These are phyloP conservation scores for Ephestia elutella DNA, from an alignment of 1,140 invertebrate genomes.

Conservation along the genomic window DNA sequence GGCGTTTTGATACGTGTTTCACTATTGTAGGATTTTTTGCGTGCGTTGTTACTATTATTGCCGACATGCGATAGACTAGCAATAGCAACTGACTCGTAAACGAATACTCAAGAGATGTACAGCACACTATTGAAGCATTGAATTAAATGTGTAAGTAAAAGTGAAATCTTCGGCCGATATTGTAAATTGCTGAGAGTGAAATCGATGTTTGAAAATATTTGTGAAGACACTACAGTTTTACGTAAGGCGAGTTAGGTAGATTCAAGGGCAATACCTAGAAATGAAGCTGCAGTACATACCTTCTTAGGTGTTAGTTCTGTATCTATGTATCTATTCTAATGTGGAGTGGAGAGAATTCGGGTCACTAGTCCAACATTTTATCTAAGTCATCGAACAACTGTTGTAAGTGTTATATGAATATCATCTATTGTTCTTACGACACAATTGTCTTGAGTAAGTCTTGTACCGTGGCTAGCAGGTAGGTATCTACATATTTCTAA, in stretches of 20 bases:
- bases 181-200: not conserved
- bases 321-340: not conserved
- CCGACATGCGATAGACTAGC: constrained; percentile 40
- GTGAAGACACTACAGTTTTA: too few relatives aligned
- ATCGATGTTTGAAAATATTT: too few relatives aligned
- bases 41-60: constrained; percentile 46
- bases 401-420: constrained; percentile 5
- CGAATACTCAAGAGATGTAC: not conserved
- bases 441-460: constrained; percentile 47
- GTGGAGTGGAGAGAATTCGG: not conserved
- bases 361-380: not conserved
- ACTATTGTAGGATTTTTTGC: constrained; percentile 51
- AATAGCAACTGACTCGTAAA: not conserved
- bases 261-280: too few relatives aligned
- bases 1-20: constrained; percentile 47
- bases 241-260: too few relatives aligned
- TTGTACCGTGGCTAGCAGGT: constrained; percentile 43
- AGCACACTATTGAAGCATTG: not conserved
- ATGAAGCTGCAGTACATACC: too few relatives aligned
- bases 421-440: constrained; percentile 46
- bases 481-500: constrained; percentile 2
- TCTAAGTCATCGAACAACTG: constrained; percentile 2
- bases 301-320: not conserved
- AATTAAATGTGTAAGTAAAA: constrained; percentile 10
- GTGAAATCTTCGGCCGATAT: constrained; percentile 8